A percentile compares a stretch with the other conserved stretches of the same genome.
Evolutionary conservation across 2,888 invertebrate genomes (phyloP).

Genomic region (Sphaerophoria taeniata): DNA sequence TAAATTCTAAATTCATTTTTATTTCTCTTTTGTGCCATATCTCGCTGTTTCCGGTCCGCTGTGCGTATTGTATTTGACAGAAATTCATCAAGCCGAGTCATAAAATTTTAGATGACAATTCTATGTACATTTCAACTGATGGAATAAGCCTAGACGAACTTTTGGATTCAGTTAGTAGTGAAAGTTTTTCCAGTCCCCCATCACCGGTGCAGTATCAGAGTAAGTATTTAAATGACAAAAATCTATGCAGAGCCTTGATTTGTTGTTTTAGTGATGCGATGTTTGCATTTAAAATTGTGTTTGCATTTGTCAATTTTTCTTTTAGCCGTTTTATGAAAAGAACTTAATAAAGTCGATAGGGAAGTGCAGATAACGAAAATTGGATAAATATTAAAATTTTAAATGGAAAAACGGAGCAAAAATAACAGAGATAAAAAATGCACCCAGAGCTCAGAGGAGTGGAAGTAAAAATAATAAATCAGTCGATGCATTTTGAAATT

Average conservation of each 20-base stretch:
- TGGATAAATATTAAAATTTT: slow-evolving; percentile 45
- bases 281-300: slow-evolving; percentile 43
- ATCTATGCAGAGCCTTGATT: slow-evolving; percentile 14
- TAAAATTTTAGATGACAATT: slow-evolving; percentile 70
- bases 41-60: not conserved
- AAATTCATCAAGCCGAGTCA: slow-evolving; percentile 75
- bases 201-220: slow-evolving; percentile 77
- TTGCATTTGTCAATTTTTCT: slow-evolving; percentile 10
- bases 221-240: slow-evolving; percentile 59
- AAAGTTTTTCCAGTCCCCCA: slow-evolving; percentile 77
- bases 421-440: too few relatives aligned
- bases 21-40: slow-evolving; percentile 5
- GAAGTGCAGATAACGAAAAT: slow-evolving; percentile 18
- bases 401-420: too few relatives aligned
- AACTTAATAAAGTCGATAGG: too few relatives aligned
- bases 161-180: slow-evolving; percentile 78
- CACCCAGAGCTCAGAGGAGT: not conserved
- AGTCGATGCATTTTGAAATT: too few relatives aligned
- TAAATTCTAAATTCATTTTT: slow-evolving; percentile 5
- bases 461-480: too few relatives aligned
- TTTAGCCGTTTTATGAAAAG: not conserved
- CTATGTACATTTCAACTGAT: slow-evolving; percentile 77
- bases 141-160: slow-evolving; percentile 78
- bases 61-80: slow-evolving; percentile 60
- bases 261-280: slow-evolving; percentile 29